These are phyloP conservation scores for Dascillus cervinus DNA, from an alignment of 2,888 invertebrate genomes.

Conservation along the genomic window DNA sequence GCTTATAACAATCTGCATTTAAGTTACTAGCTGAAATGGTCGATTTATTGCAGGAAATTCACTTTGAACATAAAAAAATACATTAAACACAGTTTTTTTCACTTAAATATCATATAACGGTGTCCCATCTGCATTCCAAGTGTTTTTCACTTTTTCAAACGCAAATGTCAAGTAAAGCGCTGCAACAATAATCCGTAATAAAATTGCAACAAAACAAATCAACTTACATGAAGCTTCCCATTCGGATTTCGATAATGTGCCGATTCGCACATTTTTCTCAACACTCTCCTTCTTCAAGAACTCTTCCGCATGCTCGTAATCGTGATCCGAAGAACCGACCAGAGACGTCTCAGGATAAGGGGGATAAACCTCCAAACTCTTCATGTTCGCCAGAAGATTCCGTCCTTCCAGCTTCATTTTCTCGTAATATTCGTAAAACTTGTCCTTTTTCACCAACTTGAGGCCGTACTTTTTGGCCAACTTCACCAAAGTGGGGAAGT, in stretches of 20 bases:
- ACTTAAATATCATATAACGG: constrained; percentile 46
- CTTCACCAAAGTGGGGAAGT: constrained; percentile 78
- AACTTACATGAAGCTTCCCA: constrained; percentile 90
- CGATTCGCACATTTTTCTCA: constrained; percentile 47
- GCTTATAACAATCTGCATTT: too few relatives aligned
- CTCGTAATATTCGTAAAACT: constrained; percentile 74
- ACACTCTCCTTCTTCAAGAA: constrained; percentile 43
- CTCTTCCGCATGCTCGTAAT: constrained; percentile 67
- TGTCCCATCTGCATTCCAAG: constrained; percentile 57
- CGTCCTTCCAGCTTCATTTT: constrained; percentile 52
- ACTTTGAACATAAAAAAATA: too few relatives aligned
- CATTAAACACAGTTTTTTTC: too few relatives aligned
- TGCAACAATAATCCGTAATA: constrained; percentile 29
- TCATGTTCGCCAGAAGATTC: constrained; percentile 65
- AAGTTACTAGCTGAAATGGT: too few relatives aligned
- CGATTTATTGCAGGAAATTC: too few relatives aligned
- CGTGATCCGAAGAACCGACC: constrained; percentile 51
- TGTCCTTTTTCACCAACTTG: constrained; percentile 58
- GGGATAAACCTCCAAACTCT: constrained; percentile 76
- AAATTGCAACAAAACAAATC: constrained; percentile 7
- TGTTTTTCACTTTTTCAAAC: constrained; percentile 68
- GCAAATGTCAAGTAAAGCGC: constrained; percentile 77
- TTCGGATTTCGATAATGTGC: constrained; percentile 80
- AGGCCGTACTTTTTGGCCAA: constrained; percentile 65
- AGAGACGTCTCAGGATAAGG: constrained; percentile 47